A percentile compares a stretch with the other conserved stretches of the same genome.
Conservation (phyloP, 2,888 invertebrate genomes). For the Caenorhabditis afra region DNA sequence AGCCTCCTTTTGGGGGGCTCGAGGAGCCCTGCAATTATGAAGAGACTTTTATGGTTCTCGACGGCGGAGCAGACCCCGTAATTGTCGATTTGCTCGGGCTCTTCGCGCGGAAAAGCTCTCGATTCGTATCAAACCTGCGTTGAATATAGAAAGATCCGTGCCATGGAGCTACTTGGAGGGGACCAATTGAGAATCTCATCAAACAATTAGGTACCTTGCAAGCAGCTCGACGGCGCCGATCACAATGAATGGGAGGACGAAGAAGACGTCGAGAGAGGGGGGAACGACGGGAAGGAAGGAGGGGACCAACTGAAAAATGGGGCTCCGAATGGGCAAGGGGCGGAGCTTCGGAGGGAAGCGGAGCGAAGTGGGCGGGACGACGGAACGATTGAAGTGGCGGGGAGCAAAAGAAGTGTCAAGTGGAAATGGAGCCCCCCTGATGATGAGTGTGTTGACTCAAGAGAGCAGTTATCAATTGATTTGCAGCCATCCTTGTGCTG, state of each 20-base stretch:
- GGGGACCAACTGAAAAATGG: slow-evolving; percentile 28
- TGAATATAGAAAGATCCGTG: not conserved
- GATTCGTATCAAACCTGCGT: not conserved
- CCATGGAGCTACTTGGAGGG: slow-evolving; percentile 64
- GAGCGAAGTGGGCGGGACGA: slow-evolving; percentile 17
- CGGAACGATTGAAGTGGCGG: slow-evolving; percentile 40
- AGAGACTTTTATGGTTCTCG: no score
- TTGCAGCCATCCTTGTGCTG: not conserved
- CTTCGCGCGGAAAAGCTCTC: no score
- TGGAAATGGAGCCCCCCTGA: slow-evolving; percentile 35
- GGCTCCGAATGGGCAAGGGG: slow-evolving; percentile 13
- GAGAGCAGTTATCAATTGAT: slow-evolving; percentile 33
- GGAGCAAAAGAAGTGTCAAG: slow-evolving; percentile 53
- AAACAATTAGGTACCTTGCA: slow-evolving; percentile 63
- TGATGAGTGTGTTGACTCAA: slow-evolving; percentile 49
- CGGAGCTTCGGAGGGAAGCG: slow-evolving; percentile 30
- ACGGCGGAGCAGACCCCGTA: no score
- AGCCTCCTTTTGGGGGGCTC: no score
- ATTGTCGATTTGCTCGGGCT: no score
- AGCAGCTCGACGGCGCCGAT: slow-evolving; percentile 49
- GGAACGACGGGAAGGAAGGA: no score
- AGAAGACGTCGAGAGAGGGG: not conserved
- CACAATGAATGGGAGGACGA: slow-evolving; percentile 3
- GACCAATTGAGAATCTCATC: slow-evolving; percentile 60
- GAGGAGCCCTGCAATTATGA: no score